phyloP scores from a whole-genome alignment of 2,888 invertebrate genomes.

The Drosophila putrida region DNA sequence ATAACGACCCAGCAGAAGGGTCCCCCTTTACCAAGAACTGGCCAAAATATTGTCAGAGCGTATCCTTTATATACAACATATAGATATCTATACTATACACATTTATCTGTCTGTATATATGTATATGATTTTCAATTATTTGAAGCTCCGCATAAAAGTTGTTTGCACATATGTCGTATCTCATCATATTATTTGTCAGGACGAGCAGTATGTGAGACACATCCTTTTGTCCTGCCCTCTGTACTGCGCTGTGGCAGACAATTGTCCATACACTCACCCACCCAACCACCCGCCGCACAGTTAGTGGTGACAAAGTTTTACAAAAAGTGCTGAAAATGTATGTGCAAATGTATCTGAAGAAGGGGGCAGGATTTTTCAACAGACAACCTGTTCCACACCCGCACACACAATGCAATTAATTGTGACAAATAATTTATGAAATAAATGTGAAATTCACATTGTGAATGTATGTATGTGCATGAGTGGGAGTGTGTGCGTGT shows the following conservation, averaged over 20 bases:
- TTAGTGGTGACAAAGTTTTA: conserved; percentile 75
- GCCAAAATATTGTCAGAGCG: conserved; percentile 50
- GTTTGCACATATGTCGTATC: conserved; percentile 86
- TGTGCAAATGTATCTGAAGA: conserved; percentile 43
- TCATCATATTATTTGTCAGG: conserved; percentile 85
- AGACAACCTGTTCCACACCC: conserved; percentile 46
- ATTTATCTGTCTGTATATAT: conserved; percentile 1
- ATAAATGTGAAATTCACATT: conserved; percentile 33
- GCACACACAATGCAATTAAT: conserved; percentile 84
- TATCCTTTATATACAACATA: conserved; percentile 35
- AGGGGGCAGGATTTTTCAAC: conserved; percentile 5
- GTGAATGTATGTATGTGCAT: not conserved
- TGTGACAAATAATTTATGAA: conserved; percentile 83
- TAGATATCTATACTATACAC: conserved; percentile 3
- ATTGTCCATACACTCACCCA: conserved; percentile 39
- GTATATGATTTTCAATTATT: conserved; percentile 85
- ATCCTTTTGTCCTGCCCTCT: conserved; percentile 72
- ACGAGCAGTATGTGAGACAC: conserved; percentile 39
- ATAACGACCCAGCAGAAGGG: conserved; percentile 36
- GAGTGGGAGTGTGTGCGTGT: not conserved
- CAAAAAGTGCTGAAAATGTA: conserved; percentile 59
- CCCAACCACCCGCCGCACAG: conserved; percentile 38
- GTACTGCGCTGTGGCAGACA: conserved; percentile 14
- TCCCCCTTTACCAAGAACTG: conserved; percentile 21
- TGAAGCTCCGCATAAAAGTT: conserved; percentile 78